Evolutionary conservation across 2,113 vertebrate species (phyloP), one percentile per base, ranked within the genome.

Genomic region (Argyrosomus japonicus): DNA sequence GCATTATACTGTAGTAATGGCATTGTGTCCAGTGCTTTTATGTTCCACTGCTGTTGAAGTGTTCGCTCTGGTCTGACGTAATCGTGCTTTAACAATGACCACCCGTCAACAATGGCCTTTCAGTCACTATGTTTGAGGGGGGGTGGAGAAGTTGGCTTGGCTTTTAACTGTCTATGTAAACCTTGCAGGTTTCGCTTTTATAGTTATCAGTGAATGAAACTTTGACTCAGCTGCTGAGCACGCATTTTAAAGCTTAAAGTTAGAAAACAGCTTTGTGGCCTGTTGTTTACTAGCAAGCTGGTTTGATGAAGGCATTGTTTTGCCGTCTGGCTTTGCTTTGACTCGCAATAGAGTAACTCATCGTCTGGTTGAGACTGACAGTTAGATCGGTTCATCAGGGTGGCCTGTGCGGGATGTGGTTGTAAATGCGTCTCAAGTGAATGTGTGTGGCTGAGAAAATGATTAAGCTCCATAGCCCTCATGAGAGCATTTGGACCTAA

Each of bases 281-380:
- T 87, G 79, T 82, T 83, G 54, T 87, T 87, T 74, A 78, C 87
- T 82, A 79, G 60, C 40, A 43, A 50, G 43, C 40, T 57, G 25
- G 15, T 80, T 73, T 72, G 75, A 85, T 48, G 36, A 78, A 77
- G 77, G 63, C 50, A 23, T 63, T 84, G 74, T 77, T 83, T 81
- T 78, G 47, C 79, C 13, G 62, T 63, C 14, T 81, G 77, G 50
- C 48, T 58, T 40, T 56, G 69, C 77, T 81, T 82, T 68, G 71
- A 60, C 40, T 81, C 0, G 0, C 75, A 19, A 27, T 53, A 45
- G 27, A 88, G 71, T 84, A 76, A 88, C 86, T 82, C 51, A 74
- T 84, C 17, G 10, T 7, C 64, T 80, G 68, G 67, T 77, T 74
- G 61, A 68, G 47, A 58, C 47, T 65, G 85, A 89, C 83, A 43